A percentile compares a stretch with the other conserved stretches of the same genome.
These are phyloP conservation scores for Rhinolophus sinicus DNA, from an alignment of 2,113 vertebrate genomes.

Conservation along the genomic window DNA sequence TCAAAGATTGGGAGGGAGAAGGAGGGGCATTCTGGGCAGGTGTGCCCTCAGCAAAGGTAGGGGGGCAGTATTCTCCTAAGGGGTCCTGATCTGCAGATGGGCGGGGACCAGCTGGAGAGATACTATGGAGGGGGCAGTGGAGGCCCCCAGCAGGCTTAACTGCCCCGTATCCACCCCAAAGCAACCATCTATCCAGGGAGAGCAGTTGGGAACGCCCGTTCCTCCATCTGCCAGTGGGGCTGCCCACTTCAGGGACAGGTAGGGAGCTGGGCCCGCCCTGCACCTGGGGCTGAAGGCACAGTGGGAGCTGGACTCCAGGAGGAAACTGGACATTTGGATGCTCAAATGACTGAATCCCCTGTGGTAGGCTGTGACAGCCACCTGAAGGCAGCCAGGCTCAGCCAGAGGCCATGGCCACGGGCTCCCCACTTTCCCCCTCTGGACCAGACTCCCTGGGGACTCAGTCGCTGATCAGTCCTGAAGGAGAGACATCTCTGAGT, in stretches of 20 bases:
- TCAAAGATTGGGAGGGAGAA: background rate
- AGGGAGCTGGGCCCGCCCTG: background rate
- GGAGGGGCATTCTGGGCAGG: background rate
- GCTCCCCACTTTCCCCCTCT: background rate
- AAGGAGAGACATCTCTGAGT: background rate
- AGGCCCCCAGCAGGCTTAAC: rapidly evolving
- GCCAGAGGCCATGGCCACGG: background rate
- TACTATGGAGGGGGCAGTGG: background rate
- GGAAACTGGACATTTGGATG: background rate
- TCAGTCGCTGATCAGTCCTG: rapidly evolving
- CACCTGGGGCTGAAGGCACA: background rate
- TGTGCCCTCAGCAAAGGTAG: background rate
- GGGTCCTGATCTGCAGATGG: background rate
- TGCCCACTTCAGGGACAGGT: background rate
- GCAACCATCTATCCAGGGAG: background rate
- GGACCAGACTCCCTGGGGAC: background rate
- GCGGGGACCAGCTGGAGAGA: background rate
- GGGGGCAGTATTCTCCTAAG: too few species aligned
- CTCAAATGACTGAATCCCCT: rapidly evolving
- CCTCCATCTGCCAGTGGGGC: background rate
- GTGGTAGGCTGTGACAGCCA: background rate
- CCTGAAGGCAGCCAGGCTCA: background rate
- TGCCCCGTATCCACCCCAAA: background rate
- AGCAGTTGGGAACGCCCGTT: background rate
- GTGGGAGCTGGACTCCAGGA: background rate